Evolutionary conservation across 92 coral and sea anemone genomes (phyloP), one percentile per base, ranked within the genome.

Genomic region (Porites evermanni): DNA sequence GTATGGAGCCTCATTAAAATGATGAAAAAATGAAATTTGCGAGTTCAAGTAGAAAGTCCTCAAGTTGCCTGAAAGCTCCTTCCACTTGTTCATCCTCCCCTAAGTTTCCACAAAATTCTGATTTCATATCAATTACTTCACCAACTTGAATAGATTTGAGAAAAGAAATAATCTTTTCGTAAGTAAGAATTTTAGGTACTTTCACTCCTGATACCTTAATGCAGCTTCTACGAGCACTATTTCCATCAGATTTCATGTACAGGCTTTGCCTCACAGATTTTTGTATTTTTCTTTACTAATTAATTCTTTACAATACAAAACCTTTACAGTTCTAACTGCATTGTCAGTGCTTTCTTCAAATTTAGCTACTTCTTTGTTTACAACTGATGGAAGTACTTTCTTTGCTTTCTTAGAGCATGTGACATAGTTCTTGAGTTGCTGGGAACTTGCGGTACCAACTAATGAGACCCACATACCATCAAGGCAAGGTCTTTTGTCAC

Each of bases 1-100:
- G 67, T 93, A 91, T 78, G 93, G 91, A 67, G 87, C 68, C 66
- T 81, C 77, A 68, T 75, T 73, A 91, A 91, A 90, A 91, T 93
- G 91, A 73, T 54, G 83, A 75, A 93, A 85, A 75, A 93, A 67
- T 26, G 29, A 92, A 67, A 76, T 81, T 79, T 77, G 91, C 93
- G 23, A 75, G 79, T 53, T 75, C 79, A 75, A 75, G 78, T 65
- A 82, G 86, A 70, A 82, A 82, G 38, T 82, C 86, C 53, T 82
- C 86, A 23, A 82, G 86, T 82, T 82, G 78, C 78, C 86, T 82
- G 86, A 70, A 82, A 82, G 78, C 86, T 82, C 86, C 86, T 79
- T 79, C 63, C 53, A 82, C 86, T 53, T 82, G 86, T 65, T 85
- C 80, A 56, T 70, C 86, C 32, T 82, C 86, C 77, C 68, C 69